phyloP scores from a whole-genome alignment of 92 coral and sea anemone genomes.

The Pocillopora meandrina region DNA sequence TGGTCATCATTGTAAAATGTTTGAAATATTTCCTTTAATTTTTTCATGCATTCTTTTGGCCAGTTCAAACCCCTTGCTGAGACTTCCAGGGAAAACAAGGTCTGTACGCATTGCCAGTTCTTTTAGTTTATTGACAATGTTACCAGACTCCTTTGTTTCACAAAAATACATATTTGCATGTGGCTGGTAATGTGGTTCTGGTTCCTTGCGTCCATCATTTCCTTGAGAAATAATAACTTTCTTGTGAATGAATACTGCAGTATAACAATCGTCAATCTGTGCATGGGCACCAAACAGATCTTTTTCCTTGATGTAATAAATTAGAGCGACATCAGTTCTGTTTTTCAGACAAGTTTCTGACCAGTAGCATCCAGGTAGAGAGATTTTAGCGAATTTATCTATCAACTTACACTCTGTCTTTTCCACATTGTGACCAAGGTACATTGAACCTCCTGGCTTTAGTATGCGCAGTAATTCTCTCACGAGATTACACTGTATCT shows the following conservation, averaged over 20 bases:
- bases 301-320: conserved; percentile 83
- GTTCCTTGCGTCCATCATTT: conserved; percentile 39
- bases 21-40: conserved; percentile 8
- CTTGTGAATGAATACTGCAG: conserved; percentile 92
- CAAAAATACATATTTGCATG: conserved; percentile 68
- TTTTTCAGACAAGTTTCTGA: conserved; percentile 65
- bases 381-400: conserved; percentile 50
- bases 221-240: conserved; percentile 52
- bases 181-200: conserved; percentile 42
- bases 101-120: background rate
- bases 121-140: background rate
- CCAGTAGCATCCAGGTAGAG: conserved; percentile 88
- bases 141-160: background rate
- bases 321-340: conserved; percentile 71
- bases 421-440: conserved; percentile 89
- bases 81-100: conserved; percentile 16
- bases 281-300: conserved; percentile 74
- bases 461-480: conserved; percentile 74
- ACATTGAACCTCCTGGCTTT: conserved; percentile 87
- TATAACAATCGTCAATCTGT: conserved; percentile 71
- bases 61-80: conserved; percentile 13
- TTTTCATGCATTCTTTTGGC: background rate
- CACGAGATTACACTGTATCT: conserved; percentile 69
- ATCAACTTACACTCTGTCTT: conserved; percentile 67
- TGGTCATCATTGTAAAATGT: background rate